Percentiles rank a stretch among this genome's conserved stretches.
Evolutionary conservation across 2,113 vertebrate species (phyloP).

Genomic region (Campylomormyrus tamandua): DNA sequence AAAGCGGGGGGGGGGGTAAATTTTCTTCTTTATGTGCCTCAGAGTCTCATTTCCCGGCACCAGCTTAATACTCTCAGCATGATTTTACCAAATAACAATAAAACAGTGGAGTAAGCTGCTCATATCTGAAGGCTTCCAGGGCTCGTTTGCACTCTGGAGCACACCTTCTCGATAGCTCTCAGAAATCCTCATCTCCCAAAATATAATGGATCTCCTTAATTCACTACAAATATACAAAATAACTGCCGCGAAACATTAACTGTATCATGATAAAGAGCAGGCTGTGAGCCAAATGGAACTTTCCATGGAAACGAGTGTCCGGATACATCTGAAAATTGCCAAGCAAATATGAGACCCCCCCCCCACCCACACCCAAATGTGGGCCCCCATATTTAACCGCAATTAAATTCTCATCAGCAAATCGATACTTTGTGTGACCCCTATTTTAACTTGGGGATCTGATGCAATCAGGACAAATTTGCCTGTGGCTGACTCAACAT

Average conservation of each 20-base stretch:
- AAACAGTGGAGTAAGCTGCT: not conserved
- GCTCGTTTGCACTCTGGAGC: not conserved
- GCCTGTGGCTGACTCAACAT: not conserved
- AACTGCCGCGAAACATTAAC: not conserved
- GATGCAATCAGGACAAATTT: not conserved
- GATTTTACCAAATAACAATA: not conserved
- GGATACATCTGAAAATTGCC: not conserved
- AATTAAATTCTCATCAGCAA: conserved; percentile 9
- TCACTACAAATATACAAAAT: not conserved
- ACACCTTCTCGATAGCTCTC: not conserved
- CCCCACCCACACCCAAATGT: not conserved
- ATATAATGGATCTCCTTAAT: not conserved
- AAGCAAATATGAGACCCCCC: too few species aligned
- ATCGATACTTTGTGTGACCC: conserved; percentile 1
- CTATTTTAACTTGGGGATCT: not conserved
- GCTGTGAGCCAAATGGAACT: not conserved
- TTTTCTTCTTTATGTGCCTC: not conserved
- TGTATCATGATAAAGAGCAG: not conserved
- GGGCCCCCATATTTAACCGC: not conserved
- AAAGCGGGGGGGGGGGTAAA: not conserved
- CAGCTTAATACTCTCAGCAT: not conserved
- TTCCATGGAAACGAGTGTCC: not conserved
- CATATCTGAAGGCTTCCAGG: not conserved
- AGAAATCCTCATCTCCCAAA: not conserved
- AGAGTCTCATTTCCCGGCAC: not conserved